phyloP scores from a whole-genome alignment of 2,888 invertebrate genomes.

The Griposia aprilina region DNA sequence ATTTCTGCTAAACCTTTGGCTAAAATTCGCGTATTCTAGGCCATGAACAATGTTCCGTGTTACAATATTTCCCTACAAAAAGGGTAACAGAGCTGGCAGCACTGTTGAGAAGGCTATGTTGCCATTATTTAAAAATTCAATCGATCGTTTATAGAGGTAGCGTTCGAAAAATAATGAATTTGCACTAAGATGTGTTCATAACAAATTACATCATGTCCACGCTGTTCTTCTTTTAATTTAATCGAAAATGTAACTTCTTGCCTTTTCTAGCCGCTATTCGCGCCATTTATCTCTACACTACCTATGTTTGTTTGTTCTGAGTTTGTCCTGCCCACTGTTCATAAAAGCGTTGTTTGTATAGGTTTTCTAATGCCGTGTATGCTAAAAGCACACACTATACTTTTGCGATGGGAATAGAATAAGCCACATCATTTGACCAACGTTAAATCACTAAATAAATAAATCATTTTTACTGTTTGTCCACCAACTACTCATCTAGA shows the following conservation, averaged over 20 bases:
- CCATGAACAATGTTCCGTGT: neutral
- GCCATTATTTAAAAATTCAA: constrained; percentile 20
- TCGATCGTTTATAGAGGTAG: constrained; percentile 25
- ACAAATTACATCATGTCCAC: neutral
- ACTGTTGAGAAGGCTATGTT: constrained; percentile 27
- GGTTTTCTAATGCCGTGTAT: neutral
- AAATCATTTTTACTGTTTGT: too few species aligned
- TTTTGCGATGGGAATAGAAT: neutral
- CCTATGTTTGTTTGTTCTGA: neutral
- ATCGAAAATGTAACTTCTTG: neutral
- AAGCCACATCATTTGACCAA: neutral
- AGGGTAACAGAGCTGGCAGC: constrained; percentile 48
- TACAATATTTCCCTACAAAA: constrained; percentile 34
- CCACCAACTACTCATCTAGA: too few species aligned
- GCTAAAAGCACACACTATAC: neutral
- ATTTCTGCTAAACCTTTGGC: neutral
- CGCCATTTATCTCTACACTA: too few species aligned
- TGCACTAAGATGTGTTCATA: constrained; percentile 1
- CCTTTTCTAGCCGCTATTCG: neutral
- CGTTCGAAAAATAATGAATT: constrained; percentile 18
- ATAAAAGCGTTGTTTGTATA: neutral
- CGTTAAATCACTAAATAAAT: neutral
- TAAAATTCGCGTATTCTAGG: neutral
- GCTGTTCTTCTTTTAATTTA: neutral
- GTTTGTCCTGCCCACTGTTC: neutral